Evolutionary conservation across 2,888 invertebrate species (phyloP), one percentile per base, ranked within the genome.

Genomic region (Ceratothoa steindachneri): DNA sequence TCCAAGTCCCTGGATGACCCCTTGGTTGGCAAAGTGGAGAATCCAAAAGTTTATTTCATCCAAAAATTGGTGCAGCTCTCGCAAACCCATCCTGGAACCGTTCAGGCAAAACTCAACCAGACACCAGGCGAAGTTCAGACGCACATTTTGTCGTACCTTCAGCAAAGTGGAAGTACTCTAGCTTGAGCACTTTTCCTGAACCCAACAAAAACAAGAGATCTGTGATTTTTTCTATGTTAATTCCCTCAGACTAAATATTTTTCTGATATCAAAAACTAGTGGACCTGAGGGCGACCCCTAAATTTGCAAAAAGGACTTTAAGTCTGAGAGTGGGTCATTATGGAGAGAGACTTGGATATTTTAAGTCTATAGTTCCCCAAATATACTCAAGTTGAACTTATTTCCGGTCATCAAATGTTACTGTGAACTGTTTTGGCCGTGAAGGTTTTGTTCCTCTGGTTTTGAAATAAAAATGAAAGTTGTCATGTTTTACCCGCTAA

Each of bases 1-100:
- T 90, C 89, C 81, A 90, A 89, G 81, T 87, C 88, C 67, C 88
- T 88, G 80, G 86, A 87, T 73, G 96, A 97, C 86, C 92, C 92
- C 0, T 86, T 93, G 1, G 87, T 88, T 82, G 89, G 92, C 88
- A 83, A 82, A 80, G 69, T 92, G 31, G 85, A 87, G 0, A 92
- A 93, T 82, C 89, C 91, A 0, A 89, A 90, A 82, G 86, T 91
- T 69, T 90, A 89, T 85, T 86, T 97, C 53, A 93, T 90, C 0
- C 89, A 91, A 84, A 89, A 89, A 30, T 86, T 97, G 72, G 88
- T 89, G 4, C 88, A 88, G 81, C 82, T 95, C 71, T 88, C 91
- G 0, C 87, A 87, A 52, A 83, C 87, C 0, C 85, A 87, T 71
- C 92, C 93, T 0, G 93, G 91, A 60, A 87, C 89, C 81, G 85